Conservation (phyloP, 1,140 invertebrate genomes). For the Araneus ventricosus region DNA sequence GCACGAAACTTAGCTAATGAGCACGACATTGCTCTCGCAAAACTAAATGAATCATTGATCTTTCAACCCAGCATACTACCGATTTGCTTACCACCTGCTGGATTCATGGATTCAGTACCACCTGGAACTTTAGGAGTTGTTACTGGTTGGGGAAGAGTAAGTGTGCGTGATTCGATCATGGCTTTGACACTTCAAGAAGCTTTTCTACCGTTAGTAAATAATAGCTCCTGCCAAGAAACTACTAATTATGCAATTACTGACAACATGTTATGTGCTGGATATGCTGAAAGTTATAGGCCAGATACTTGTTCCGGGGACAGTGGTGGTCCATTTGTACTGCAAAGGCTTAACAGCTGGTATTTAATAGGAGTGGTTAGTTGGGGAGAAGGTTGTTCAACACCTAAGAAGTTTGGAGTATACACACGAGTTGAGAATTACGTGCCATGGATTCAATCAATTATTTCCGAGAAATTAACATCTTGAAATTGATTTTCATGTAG, state of each 20-base stretch:
- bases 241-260: slow-evolving; percentile 77
- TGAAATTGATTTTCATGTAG: too few relatives aligned
- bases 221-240: slow-evolving; percentile 58
- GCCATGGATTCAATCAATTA: slow-evolving; percentile 76
- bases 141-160: slow-evolving; percentile 77
- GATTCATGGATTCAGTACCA: slow-evolving; percentile 57
- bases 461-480: not conserved
- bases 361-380: slow-evolving; percentile 96
- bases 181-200: slow-evolving; percentile 74
- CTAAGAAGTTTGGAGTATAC: slow-evolving; percentile 79
- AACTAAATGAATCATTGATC: slow-evolving; percentile 91
- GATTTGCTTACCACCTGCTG: slow-evolving; percentile 77
- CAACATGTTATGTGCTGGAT: slow-evolving; percentile 79
- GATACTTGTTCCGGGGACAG: slow-evolving; percentile 91
- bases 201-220: slow-evolving; percentile 67
- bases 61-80: slow-evolving; percentile 81
- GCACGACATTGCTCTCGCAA: slow-evolving; percentile 90
- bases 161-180: slow-evolving; percentile 67
- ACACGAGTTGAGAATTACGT: slow-evolving; percentile 78
- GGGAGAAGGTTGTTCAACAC: slow-evolving; percentile 83
- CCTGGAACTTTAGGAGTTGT: slow-evolving; percentile 55
- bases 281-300: slow-evolving; percentile 84
- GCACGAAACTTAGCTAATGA: slow-evolving; percentile 76
- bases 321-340: slow-evolving; percentile 93
- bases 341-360: slow-evolving; percentile 91